Base-by-base conservation (phyloP, 2,888 invertebrate genomes). In the Netelia fuscicornis region DNA sequence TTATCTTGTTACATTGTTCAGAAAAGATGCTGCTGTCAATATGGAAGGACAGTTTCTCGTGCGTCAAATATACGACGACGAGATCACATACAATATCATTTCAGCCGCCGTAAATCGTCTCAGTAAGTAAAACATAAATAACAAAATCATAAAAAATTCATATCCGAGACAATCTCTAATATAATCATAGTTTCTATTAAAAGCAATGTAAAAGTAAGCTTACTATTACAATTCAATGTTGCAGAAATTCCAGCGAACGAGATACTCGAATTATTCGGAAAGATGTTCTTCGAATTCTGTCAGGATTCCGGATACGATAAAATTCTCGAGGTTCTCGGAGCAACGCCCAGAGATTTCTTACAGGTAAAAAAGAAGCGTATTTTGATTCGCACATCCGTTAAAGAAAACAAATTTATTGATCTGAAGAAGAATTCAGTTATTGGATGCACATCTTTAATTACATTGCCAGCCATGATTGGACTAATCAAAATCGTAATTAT, bases 281-380 rank as follows among this genome's bases (percentile, higher is more conserved):
- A 97, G 92, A 98, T 98, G 89, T 99, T 99, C 94, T 98, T 98
- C 92, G 98, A 98, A 94, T 98, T 98, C 92, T 99, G 98, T 91
- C 98, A 98, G 93, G 98, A 98, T 93, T 98, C 98, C 2, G 98
- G 99, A n/a, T 99, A 98, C 92, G 98, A 98, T 92, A 98, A 98
- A 94, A 98, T 98, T 86, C 95, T 99, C 52, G 98, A 98, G 94
- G 98, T 98, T 6, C 95, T 99, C 3, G 99, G 99, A 64, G 98
- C 98, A 23, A 98, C 98, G 25, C 98, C 98, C 0, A 95, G 98
- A 86, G 99, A 99, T 94, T 99, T 99, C 94, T 95, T 99, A 88
- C 98, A 98, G 96, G 98, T 97, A 94, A 92, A 30, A 37, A 6
- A 37, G 37, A 6, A 37, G 37, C 37, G 8, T 37, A 6, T 3